These are phyloP conservation scores for Conopomorpha cramerella DNA, from an alignment of 1,140 invertebrate species.

Conservation along the genomic window DNA sequence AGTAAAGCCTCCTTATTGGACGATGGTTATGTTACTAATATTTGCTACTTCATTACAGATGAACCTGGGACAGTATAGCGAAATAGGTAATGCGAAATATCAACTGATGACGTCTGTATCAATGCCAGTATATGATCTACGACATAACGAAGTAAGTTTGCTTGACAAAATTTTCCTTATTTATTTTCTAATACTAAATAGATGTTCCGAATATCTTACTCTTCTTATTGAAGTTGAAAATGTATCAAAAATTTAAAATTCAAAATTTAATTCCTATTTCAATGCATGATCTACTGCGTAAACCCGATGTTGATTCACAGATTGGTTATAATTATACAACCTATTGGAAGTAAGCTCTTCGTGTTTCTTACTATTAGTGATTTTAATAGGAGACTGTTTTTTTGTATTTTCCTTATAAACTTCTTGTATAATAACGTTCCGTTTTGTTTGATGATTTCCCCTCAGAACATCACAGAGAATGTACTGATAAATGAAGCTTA, in stretches of 20 bases:
- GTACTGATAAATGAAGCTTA: conserved; percentile 91
- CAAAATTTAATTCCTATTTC: too few relatives aligned
- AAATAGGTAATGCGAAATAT: conserved; percentile 64
- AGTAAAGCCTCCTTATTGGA: too few relatives aligned
- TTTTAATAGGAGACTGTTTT: conserved; percentile 13
- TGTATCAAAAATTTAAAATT: too few relatives aligned
- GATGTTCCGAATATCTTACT: too few relatives aligned
- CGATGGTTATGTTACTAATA: too few relatives aligned
- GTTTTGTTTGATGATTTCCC: conserved; percentile 59
- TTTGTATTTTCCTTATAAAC: conserved; percentile 18
- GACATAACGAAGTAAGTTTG: conserved; percentile 78
- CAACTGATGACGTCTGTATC: conserved; percentile 89
- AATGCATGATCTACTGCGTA: too few relatives aligned
- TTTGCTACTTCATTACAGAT: conserved; percentile 46
- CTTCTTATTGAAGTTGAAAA: too few relatives aligned
- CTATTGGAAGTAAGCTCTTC: conserved; percentile 40
- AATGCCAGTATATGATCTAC: conserved; percentile 86
- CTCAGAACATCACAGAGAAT: conserved; percentile 91
- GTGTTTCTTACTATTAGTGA: conserved; percentile 15
- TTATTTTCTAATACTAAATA: too few relatives aligned
- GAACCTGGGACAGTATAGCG: conserved; percentile 65
- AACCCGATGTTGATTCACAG: conserved; percentile 29
- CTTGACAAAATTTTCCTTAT: too few relatives aligned
- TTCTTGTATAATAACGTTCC: conserved; percentile 49
- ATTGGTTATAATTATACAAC: conserved; percentile 42